Evolutionary conservation across 2,888 invertebrate genomes (phyloP).

Genomic region (Camptogramma bilineatum): DNA sequence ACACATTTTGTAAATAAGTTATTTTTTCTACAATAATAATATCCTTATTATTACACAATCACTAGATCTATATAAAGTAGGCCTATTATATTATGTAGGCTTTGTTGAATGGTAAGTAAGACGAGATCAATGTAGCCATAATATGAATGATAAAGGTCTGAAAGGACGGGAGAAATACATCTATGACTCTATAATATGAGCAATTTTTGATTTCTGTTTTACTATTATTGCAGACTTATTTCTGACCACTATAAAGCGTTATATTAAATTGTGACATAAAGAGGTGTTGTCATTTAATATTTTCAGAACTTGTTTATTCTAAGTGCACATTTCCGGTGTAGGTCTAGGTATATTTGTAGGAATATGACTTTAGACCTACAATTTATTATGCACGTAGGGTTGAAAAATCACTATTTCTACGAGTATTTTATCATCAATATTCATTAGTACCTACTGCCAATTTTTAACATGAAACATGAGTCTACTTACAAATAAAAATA

Average conservation of each 20-base stretch:
- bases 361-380: background rate
- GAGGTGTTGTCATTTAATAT: too few relatives aligned
- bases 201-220: background rate
- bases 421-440: background rate
- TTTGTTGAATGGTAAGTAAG: slow-evolving; percentile 12
- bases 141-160: background rate
- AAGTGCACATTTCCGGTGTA: background rate
- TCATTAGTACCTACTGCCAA: background rate
- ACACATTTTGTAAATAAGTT: slow-evolving; percentile 22
- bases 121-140: slow-evolving; percentile 24
- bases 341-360: background rate
- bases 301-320: background rate
- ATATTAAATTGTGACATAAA: too few relatives aligned
- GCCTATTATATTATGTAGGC: slow-evolving; percentile 6
- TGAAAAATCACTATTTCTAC: background rate
- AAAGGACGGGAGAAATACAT: background rate
- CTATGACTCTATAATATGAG: background rate
- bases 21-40: slow-evolving; percentile 11
- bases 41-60: slow-evolving; percentile 12
- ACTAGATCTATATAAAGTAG: slow-evolving; percentile 13
- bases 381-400: background rate
- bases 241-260: background rate
- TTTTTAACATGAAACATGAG: background rate
- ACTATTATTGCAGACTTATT: background rate
- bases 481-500: slow-evolving; percentile 8